phyloP scores from a whole-genome alignment of 2,888 invertebrate species.

The Scelioninae gen. 1 region DNA sequence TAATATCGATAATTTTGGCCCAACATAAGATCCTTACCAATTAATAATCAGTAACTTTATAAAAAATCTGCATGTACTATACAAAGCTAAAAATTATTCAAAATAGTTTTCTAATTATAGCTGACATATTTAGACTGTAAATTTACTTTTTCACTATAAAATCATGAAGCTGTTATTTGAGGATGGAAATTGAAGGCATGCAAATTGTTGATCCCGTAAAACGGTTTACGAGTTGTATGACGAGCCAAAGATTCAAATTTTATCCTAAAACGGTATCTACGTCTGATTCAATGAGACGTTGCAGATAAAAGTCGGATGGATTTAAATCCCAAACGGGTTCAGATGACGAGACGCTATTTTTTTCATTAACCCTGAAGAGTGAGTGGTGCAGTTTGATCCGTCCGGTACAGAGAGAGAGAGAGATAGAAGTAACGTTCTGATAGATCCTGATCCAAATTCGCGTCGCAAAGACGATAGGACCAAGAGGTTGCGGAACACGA shows the following conservation, averaged over 20 bases:
- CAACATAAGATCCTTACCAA: too few species aligned
- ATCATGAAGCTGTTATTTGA: too few species aligned
- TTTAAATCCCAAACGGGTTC: conserved; percentile 62
- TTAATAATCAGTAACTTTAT: too few species aligned
- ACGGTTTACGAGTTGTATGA: conserved; percentile 34
- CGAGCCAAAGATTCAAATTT: conserved; percentile 14
- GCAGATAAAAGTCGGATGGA: conserved; percentile 52
- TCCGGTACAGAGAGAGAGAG: background rate
- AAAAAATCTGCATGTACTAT: too few species aligned
- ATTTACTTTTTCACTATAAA: too few species aligned
- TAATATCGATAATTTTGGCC: too few species aligned
- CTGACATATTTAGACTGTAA: too few species aligned
- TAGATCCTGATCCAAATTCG: conserved; percentile 74
- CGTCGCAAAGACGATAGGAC: conserved; percentile 68
- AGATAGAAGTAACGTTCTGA: conserved; percentile 40
- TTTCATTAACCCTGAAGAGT: conserved; percentile 75
- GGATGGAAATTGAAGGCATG: conserved; percentile 29
- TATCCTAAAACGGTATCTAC: conserved; percentile 19
- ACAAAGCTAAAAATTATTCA: too few species aligned
- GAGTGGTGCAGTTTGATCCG: conserved; percentile 31
- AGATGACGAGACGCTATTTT: conserved; percentile 78
- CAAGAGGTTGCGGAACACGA: conserved; percentile 60
- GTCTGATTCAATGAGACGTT: conserved; percentile 40
- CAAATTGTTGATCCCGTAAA: conserved; percentile 33
- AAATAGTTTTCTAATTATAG: too few species aligned